Conservation (phyloP, 1,140 invertebrate species). For the Oscheius sp. region DNA sequence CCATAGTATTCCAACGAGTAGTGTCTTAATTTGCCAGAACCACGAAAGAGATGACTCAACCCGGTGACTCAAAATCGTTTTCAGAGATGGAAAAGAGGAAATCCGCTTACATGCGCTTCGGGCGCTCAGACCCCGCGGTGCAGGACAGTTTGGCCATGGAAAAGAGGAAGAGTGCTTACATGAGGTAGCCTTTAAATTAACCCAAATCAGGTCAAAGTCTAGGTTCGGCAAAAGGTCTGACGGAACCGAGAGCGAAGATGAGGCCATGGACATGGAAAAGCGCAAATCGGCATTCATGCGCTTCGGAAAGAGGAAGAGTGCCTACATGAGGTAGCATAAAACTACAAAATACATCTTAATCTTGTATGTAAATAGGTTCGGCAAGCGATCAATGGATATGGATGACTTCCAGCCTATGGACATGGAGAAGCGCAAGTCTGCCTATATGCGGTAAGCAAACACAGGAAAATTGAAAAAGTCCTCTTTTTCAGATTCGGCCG, state of each 20-base stretch:
- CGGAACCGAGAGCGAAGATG: constrained; percentile 14
- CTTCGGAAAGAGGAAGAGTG: constrained; percentile 42
- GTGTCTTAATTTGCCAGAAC: too few relatives aligned
- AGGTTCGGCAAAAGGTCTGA: constrained; percentile 38
- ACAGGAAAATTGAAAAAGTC: neutral
- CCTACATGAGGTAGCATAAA: constrained; percentile 39
- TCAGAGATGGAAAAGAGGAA: constrained; percentile 40
- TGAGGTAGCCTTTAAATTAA: constrained; percentile 17
- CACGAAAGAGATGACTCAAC: too few relatives aligned
- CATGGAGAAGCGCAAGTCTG: constrained; percentile 33
- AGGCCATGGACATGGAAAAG: constrained; percentile 40
- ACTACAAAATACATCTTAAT: neutral
- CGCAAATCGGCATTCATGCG: constrained; percentile 42
- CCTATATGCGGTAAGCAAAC: constrained; percentile 26
- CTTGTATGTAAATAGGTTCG: constrained; percentile 21
- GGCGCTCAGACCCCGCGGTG: constrained; percentile 32
- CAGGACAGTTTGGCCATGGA: constrained; percentile 30
- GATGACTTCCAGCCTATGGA: constrained; percentile 17
- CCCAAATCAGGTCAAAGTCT: neutral
- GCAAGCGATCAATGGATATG: constrained; percentile 24
- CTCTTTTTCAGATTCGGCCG: constrained; percentile 28
- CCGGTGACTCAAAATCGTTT: too few relatives aligned
- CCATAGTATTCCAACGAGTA: too few relatives aligned
- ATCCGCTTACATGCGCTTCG: constrained; percentile 43
- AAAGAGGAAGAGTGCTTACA: constrained; percentile 40